These are phyloP conservation scores for Ficedula albicollis DNA, from an alignment of 2,797 vertebrate genomes.

Conservation along the genomic window DNA sequence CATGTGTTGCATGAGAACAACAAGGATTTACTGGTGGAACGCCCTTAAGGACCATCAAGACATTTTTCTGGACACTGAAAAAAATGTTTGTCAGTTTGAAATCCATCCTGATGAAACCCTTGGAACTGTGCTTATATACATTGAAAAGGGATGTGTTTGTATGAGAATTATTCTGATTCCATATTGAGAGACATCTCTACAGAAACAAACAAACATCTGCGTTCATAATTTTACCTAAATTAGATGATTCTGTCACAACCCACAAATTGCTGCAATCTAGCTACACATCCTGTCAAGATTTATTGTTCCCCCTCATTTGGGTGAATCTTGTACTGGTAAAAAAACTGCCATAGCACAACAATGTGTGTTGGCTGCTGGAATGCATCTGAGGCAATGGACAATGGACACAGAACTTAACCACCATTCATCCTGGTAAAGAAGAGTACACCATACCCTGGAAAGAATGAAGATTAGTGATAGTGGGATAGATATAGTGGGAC, in stretches of 20 bases:
- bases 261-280: neutral
- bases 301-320: neutral
- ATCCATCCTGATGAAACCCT: neutral
- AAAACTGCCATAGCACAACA: neutral
- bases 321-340: neutral
- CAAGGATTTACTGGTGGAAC: neutral
- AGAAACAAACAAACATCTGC: neutral
- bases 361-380: neutral
- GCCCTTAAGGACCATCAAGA: neutral
- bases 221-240: neutral
- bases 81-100: neutral
- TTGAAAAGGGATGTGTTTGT: neutral
- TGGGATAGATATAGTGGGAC: no score
- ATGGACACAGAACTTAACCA: neutral
- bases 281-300: neutral
- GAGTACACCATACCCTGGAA: neutral
- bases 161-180: neutral
- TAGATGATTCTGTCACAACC: neutral
- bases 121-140: neutral
- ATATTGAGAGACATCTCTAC: neutral
- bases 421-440: fast-evolving
- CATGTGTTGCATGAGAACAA: neutral
- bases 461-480: neutral
- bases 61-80: neutral
- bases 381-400: fast-evolving